Base-by-base conservation (phyloP, 2,113 vertebrate species). In the Gorsachius goisagi region DNA sequence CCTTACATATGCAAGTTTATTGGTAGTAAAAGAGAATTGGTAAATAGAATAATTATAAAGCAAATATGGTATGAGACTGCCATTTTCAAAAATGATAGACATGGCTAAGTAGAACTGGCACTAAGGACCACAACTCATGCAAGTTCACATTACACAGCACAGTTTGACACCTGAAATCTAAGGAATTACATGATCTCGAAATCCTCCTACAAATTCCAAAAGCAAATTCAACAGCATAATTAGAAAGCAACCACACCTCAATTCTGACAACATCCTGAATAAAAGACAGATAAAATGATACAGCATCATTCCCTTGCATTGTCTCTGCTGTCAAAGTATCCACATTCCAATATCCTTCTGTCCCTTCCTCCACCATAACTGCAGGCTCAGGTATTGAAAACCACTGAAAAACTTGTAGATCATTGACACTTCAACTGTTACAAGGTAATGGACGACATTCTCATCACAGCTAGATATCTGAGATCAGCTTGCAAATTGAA, bases 361-460 rank as follows among this genome's bases (percentile, higher is more conserved):
- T 13, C 2, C 9, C 1, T 8, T 17, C 3, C 11, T 26, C n/a
- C 8, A 64, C 11, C 11, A 12, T 12, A 80, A 32, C 3, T 30
- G 12, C 73, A 84, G 72, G 32, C 14, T 91, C 63, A 50, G 19
- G 10, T 39, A 63, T 2, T n/a, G 27, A 59, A 85, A 79, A 20
- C 5, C 22, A 76, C 22, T 30, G 39, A 60, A 67, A 39, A 80
- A 55, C 14, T 10, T 64, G 9, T 9, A 32, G 6, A 10, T n/a
- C 62, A 37, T 6, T 52, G 49, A 63, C 21, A 77, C 20, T 44
- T 62, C 50, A 47, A 0, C 35, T 37, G 21, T 17, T 53, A 41
- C 67, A 84, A 85, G 35, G n/a, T 24, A 37, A 59, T 32, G 9
- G 32, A 32, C 28, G 32, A 44, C 2, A 1, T 22, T 67, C 67